Evolutionary conservation across 2,113 vertebrate genomes (phyloP), one percentile per base, ranked within the genome.

Genomic region (Antigone vipio): DNA sequence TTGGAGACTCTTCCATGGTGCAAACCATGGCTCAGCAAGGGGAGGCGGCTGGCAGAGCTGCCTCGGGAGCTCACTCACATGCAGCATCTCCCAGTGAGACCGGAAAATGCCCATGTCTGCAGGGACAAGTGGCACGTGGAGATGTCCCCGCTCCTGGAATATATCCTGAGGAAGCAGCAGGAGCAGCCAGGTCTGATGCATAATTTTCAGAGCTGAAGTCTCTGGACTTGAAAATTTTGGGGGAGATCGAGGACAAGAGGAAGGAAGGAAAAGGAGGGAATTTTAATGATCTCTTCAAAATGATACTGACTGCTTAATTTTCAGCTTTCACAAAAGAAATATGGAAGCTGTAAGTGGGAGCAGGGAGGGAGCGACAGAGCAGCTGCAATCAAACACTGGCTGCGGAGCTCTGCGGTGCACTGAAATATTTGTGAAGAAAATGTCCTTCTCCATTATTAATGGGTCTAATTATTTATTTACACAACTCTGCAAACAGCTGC

Each of bases 381-480:
- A 85, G 85, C 74, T 63, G 47, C 56, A 47, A 0, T 22, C 35
- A 6, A 16, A 12, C 45, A 11, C 8, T 1, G 6, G 2, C 84
- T 34, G 82, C 5, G 5, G 78, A 66, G 74, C 74, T 78, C 76
- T 6, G 77, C 0, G 0, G 47, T 4, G 29, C 2, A 2, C 55
- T 6, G 79, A 50, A 53, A 9, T 30, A 34, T 26, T 44, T 15
- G 56, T 2, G 45, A 66, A 47, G 73, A 71, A 73, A 89, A 75
- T 2, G 11, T 49, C 75, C 47, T 85, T 35, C 90, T 96, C 78
- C 88, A 89, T 97, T 95, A 93, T 96, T 95, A 85, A 96, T 44
- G 34, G 42, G 9, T 2, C 79, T 85, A 62, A 88, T 94, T 34
- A 95, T 94, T 97, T 96, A 97, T 97, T 97, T 95, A 96, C 88